Base-by-base conservation (phyloP, 2,888 invertebrate genomes). In the Monopis laevigella region DNA sequence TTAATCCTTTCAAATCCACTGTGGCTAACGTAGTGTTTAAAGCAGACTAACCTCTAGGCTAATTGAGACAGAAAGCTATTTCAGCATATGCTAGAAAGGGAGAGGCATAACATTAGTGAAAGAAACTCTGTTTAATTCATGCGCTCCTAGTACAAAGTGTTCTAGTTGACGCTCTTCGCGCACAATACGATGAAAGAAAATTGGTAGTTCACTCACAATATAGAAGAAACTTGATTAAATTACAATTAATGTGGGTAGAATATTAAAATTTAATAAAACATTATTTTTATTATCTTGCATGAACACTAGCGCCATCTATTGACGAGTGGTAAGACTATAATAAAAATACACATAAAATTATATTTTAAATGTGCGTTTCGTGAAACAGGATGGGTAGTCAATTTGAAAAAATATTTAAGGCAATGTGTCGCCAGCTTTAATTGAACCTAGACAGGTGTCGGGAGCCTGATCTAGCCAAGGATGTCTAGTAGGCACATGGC, bases 251-350 rank as follows among this genome's bases (percentile, higher is more conserved):
- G 24, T 24, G 24, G 24, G 5, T 24, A 7, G n/a, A n/a, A 7
- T 24, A 24, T 24, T 24, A 24, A 24, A 24, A 24, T 24, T 24
- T 7, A 5, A 24, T 24, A 24, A 5, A 24, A 7, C 8, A 7
- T 24, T 7, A 27, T 27, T 27, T 27, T 27, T 27, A 30, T 30
- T 30, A 30, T 32, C 16, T 3, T 4, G 8, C 14, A 13, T n/a
- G n/a, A n/a, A n/a, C n/a, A n/a, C n/a, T 49, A 59, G 49, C 69
- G 74, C 74, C 77, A 75, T 75, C 78, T 77, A 58, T 70, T 64
- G 51, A 54, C 53, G 65, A 64, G 59, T 67, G 60, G 73, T 62
- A 42, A 43, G 24, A 32, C 16, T 32, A 17, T 17, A 7, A 28
- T n/a, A n/a, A n/a, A n/a, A 28, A 16, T 32, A 3, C 14, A 17